Percentiles rank a stretch among this genome's conserved stretches.
phyloP scores from a whole-genome alignment of 2,113 vertebrate species.

The Pimephales promelas region DNA sequence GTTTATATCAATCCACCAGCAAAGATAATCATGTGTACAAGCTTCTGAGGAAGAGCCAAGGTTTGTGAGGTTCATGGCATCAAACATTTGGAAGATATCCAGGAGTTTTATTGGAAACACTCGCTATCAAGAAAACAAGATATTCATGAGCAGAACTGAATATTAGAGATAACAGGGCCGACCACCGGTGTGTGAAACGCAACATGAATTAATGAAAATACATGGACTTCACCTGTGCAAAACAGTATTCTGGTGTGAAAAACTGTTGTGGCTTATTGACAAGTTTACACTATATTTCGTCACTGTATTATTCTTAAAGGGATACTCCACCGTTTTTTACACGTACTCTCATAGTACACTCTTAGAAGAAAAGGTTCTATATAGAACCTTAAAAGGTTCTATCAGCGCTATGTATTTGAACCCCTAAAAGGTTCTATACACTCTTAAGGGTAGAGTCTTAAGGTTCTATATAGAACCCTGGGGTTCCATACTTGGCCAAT shows the following conservation, averaged over 20 bases:
- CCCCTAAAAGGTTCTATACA: too few species aligned
- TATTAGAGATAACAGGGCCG: conserved; percentile 3
- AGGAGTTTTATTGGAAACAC: conserved; percentile 12
- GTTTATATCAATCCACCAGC: conserved; percentile 13
- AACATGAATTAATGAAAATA: background rate
- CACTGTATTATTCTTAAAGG: background rate
- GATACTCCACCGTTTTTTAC: too few species aligned
- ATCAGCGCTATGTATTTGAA: too few species aligned
- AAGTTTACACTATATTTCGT: background rate
- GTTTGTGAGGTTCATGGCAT: background rate
- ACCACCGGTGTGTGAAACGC: too few species aligned
- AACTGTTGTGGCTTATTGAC: background rate
- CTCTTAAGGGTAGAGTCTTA: too few species aligned
- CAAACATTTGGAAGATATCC: conserved; percentile 16
- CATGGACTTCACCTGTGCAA: background rate
- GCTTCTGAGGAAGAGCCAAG: background rate
- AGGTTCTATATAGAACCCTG: too few species aligned
- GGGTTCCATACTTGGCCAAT: too few species aligned
- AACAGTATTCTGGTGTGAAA: background rate
- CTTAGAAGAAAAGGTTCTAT: too few species aligned
- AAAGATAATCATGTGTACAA: background rate
- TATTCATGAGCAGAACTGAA: conserved; percentile 27
- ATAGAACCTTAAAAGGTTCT: too few species aligned
- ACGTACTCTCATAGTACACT: too few species aligned
- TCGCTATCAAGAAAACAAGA: conserved; percentile 15